Evolutionary conservation across 2,888 invertebrate species (phyloP).

Genomic region (Drosophila seclusa): DNA sequence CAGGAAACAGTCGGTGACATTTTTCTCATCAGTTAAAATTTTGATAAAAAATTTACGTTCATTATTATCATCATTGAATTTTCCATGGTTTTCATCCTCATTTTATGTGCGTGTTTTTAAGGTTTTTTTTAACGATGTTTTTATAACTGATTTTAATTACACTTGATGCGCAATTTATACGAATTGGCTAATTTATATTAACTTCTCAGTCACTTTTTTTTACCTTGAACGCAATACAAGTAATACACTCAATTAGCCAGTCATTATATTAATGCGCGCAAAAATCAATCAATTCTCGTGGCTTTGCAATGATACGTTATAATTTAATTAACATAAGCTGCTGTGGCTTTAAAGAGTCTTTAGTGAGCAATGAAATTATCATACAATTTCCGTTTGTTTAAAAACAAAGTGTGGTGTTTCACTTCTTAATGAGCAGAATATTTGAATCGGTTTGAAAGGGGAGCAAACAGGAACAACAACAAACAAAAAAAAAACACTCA

Average conservation of each 20-base stretch:
- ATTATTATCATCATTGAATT: slow-evolving; percentile 19
- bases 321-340: slow-evolving; percentile 29
- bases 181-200: slow-evolving; percentile 52
- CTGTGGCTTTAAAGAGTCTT: slow-evolving; percentile 11
- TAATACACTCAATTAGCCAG: slow-evolving; percentile 61
- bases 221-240: slow-evolving; percentile 47
- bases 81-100: neutral
- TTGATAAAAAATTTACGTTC: slow-evolving; percentile 27
- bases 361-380: slow-evolving; percentile 17
- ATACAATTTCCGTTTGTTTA: slow-evolving; percentile 23
- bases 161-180: slow-evolving; percentile 30
- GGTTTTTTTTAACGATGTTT: slow-evolving; percentile 14
- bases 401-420: slow-evolving; percentile 32
- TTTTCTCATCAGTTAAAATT: slow-evolving; percentile 71
- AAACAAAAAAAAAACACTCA: no score
- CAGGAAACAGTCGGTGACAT: slow-evolving; percentile 67
- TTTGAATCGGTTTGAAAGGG: slow-evolving; percentile 28
- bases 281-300: slow-evolving; percentile 61
- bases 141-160: slow-evolving; percentile 48
- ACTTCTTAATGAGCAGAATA: slow-evolving; percentile 66
- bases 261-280: slow-evolving; percentile 28
- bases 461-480: neutral
- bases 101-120: slow-evolving; percentile 21
- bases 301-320: slow-evolving; percentile 27
- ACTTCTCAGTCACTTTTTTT: slow-evolving; percentile 35